Base-by-base conservation (phyloP, 2,797 vertebrate genomes). In the Mustela erminea region DNA sequence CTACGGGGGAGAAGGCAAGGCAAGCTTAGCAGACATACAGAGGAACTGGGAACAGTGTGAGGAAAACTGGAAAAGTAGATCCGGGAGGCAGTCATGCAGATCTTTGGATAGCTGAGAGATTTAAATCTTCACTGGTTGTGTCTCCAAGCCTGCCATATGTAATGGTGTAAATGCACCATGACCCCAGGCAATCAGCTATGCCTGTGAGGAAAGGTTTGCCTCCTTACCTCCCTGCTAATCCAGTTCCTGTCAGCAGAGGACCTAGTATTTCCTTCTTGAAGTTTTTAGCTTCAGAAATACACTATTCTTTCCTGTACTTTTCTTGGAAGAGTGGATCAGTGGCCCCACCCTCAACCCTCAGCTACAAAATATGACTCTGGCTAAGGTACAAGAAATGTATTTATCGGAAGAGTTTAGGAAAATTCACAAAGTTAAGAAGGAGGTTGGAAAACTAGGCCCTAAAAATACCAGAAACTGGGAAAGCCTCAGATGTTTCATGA, bases 281-380 rank as follows among this genome's bases (percentile, higher is more conserved):
- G 9, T 52, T 41, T 93, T 94, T 74, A 92, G 12, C 20, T 93
- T 72, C 20, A 74, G 84, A 60, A 68, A 96, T 92, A 43, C 3
- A 82, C 5, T 75, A 80, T n/a, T 75, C 64, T 64, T 84, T 83
- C 38, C 64, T 91, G 11, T 32, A 66, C 7, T 75, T 75, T 43
- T 78, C 3, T 60, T 70, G 29, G 12, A 32, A 46, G 46, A 81
- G 3, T 52, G 2, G 18, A 62, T 38, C 66, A 21, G 3, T 89
- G 3, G 17, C 14, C 12, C 17, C 77, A 52, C 49, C 49, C 49
- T 4, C 49, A 52, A 20, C 5, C 7, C 32, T 3, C 41, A 20
- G 41, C 17, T 96, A 29, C 4, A 74, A 54, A 83, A 90, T 90
- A 90, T 95, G 32, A 49, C 11, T 91, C 35, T 85, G 17, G 38